Evolutionary conservation across 2,113 vertebrate species (phyloP).

Genomic region (Stercorarius parasiticus): DNA sequence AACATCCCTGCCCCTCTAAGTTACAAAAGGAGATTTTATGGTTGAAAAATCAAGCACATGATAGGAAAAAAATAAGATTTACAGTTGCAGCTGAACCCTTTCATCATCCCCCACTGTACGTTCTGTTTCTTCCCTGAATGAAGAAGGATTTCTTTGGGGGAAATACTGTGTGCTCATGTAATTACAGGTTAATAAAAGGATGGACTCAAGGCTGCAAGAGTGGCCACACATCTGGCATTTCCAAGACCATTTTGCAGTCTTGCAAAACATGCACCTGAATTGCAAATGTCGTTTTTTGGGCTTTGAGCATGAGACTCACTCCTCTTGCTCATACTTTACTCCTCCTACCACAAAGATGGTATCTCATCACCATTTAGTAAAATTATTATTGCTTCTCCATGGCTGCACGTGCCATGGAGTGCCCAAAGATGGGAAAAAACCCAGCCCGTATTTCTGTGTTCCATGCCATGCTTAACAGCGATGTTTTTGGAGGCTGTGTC

Average conservation of each 20-base stretch:
- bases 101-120: neutral
- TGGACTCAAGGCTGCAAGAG: neutral
- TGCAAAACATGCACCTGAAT: neutral
- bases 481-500: neutral
- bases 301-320: neutral
- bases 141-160: neutral
- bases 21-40: neutral
- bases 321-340: neutral
- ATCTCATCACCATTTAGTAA: neutral
- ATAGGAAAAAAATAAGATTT: neutral
- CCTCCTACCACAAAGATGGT: neutral
- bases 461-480: neutral
- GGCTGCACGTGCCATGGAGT: neutral
- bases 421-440: neutral
- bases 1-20: neutral
- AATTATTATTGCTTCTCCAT: neutral
- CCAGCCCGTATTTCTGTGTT: neutral
- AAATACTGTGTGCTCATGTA: neutral
- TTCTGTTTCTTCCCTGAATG: neutral
- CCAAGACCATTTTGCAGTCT: neutral
- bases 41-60: neutral
- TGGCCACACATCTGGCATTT: neutral
- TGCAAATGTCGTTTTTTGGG: neutral
- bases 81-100: neutral
- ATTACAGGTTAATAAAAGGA: neutral